Conservation (phyloP, 35 echinoderm and acorn worm species). For the Chiridota heheva region DNA sequence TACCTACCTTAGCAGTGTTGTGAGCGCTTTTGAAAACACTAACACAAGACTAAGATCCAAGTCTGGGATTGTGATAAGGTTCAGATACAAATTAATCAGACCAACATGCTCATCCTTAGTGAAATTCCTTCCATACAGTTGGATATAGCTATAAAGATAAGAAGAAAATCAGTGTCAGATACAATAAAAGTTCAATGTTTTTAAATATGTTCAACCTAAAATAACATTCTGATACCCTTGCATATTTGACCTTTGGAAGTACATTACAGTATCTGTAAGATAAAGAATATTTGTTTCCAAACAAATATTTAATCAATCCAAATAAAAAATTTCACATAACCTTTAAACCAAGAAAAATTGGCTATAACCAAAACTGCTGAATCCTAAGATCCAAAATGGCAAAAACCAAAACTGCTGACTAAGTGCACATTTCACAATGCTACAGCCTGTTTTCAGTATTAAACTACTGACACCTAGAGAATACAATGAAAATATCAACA, state of each 20-base stretch:
- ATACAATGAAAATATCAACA: too few species aligned
- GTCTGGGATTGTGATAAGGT: constrained; percentile 77
- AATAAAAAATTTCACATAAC: too few species aligned
- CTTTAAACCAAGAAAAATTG: too few species aligned
- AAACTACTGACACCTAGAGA: too few species aligned
- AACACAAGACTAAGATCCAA: constrained; percentile 58
- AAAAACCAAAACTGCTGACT: too few species aligned
- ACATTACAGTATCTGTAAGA: not conserved
- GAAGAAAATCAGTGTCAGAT: not conserved
- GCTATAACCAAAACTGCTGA: too few species aligned
- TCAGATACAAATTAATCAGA: constrained; percentile 78
- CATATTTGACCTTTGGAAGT: not conserved
- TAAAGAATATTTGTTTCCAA: not conserved
- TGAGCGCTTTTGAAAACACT: constrained; percentile 54
- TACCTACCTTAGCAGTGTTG: constrained; percentile 81
- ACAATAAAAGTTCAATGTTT: not conserved
- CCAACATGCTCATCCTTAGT: constrained; percentile 86
- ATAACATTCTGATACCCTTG: not conserved
- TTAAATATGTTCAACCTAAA: not conserved
- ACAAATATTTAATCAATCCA: too few species aligned
- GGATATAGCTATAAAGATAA: constrained; percentile 70
- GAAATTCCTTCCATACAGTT: constrained; percentile 88
- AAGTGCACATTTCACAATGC: too few species aligned
- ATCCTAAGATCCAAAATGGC: too few species aligned
- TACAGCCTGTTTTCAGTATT: too few species aligned